phyloP scores from a whole-genome alignment of 2,888 invertebrate species.

The Sinodicranocentrus sp. region DNA sequence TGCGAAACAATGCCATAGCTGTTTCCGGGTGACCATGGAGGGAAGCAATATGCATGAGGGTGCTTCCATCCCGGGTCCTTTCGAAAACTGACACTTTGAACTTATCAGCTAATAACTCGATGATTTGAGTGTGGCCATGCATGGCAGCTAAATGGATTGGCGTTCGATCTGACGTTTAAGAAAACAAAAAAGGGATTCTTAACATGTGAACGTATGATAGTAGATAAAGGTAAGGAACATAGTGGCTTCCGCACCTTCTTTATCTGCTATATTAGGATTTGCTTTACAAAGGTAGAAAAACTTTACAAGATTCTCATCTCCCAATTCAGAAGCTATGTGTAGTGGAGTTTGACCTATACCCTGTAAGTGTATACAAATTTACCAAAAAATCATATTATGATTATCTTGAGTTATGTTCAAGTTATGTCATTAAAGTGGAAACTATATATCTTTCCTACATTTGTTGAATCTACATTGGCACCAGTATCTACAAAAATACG shows the following conservation, averaged over 20 bases:
- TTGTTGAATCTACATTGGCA: conserved; percentile 93
- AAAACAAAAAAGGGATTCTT: no score
- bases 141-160: conserved; percentile 99
- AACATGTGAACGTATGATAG: conserved; percentile 1
- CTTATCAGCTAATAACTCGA: conserved; percentile 97
- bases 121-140: conserved; percentile 96
- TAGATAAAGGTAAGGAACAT: neutral
- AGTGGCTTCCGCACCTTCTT: conserved; percentile 83
- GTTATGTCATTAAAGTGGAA: neutral
- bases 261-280: conserved; percentile 95
- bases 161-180: conserved; percentile 87
- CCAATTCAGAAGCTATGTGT: conserved; percentile 97
- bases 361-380: conserved; percentile 77
- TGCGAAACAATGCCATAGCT: conserved; percentile 98
- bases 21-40: conserved; percentile 98
- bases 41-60: conserved; percentile 98
- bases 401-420: no score
- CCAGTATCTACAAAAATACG: conserved; percentile 95
- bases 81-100: conserved; percentile 98
- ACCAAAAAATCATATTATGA: no score
- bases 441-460: conserved; percentile 81
- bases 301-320: conserved; percentile 96
- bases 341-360: conserved; percentile 94
- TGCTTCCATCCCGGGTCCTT: conserved; percentile 98
- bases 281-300: conserved; percentile 97